Conservation (phyloP, 1,140 invertebrate genomes). For the Rhyzopertha dominica region DNA sequence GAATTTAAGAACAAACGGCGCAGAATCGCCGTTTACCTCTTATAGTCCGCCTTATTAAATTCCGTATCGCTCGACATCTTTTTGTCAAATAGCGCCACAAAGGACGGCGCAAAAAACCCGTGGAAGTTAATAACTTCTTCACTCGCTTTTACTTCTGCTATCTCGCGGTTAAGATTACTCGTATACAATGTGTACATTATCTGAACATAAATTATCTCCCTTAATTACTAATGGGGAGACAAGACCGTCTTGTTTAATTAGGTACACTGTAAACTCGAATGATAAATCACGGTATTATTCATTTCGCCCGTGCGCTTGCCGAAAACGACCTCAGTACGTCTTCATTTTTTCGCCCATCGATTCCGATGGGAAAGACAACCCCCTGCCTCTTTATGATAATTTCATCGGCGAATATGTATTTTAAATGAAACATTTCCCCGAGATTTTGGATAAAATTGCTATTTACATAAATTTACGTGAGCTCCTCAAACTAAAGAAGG, state of each 20-base stretch:
- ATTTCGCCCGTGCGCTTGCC: neutral
- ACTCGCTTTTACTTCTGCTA: too few species aligned
- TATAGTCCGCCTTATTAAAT: too few species aligned
- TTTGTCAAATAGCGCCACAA: too few species aligned
- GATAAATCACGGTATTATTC: constrained; percentile 7
- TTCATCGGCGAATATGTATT: constrained; percentile 37
- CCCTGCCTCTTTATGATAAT: constrained; percentile 25
- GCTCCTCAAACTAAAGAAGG: constrained; percentile 20
- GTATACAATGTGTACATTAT: constrained; percentile 15
- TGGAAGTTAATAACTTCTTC: too few species aligned
- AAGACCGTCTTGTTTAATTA: constrained; percentile 16
- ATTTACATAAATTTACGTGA: constrained; percentile 39
- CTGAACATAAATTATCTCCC: constrained; percentile 13
- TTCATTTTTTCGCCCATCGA: neutral
- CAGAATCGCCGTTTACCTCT: too few species aligned
- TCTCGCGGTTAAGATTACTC: too few species aligned
- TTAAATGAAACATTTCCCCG: constrained; percentile 38
- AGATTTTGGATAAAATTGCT: constrained; percentile 35
- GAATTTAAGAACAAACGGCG: too few species aligned
- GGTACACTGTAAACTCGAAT: constrained; percentile 11
- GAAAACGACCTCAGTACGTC: neutral
- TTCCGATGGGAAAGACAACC: neutral
- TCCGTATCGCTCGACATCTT: too few species aligned
- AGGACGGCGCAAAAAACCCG: too few species aligned
- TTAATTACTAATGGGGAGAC: constrained; percentile 17